Percentiles rank a stretch among this genome's conserved stretches.
These are phyloP conservation scores for Crenuchus spilurus DNA, from an alignment of 2,797 vertebrate species.

Conservation along the genomic window DNA sequence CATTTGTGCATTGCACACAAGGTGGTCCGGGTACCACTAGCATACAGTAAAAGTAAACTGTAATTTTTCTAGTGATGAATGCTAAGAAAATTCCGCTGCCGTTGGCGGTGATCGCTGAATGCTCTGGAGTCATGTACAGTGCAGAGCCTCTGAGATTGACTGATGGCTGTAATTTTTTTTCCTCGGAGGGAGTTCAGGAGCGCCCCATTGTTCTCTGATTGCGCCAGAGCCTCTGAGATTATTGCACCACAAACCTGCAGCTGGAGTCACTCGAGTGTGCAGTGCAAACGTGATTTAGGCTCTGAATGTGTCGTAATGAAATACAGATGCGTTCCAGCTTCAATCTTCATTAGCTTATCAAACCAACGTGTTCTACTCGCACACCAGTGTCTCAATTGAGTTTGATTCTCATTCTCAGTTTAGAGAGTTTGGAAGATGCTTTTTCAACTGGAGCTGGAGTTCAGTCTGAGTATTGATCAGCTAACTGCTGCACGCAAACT, in stretches of 20 bases:
- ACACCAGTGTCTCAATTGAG: neutral
- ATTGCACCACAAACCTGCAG: conserved; percentile 27
- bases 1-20: neutral
- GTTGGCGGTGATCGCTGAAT: neutral
- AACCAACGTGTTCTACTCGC: conserved; percentile 9
- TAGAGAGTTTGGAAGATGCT: neutral
- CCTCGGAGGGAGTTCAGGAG: conserved; percentile 56
- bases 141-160: conserved; percentile 49
- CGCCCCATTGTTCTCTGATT: conserved; percentile 54
- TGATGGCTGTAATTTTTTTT: conserved; percentile 69
- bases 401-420: neutral
- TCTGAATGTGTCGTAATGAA: conserved; percentile 17
- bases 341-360: conserved; percentile 15
- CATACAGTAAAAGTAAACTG: neutral
- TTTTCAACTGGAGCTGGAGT: conserved; percentile 2
- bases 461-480: neutral
- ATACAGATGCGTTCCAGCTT: conserved; percentile 8
- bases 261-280: conserved; percentile 1
- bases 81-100: neutral
- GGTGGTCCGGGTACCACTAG: neutral
- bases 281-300: neutral
- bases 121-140: neutral
- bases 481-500: neutral
- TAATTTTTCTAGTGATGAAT: conserved; percentile 6
- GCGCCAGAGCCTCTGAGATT: conserved; percentile 33